phyloP scores from a whole-genome alignment of 2,797 vertebrate genomes.

The Myotis pilosus region DNA sequence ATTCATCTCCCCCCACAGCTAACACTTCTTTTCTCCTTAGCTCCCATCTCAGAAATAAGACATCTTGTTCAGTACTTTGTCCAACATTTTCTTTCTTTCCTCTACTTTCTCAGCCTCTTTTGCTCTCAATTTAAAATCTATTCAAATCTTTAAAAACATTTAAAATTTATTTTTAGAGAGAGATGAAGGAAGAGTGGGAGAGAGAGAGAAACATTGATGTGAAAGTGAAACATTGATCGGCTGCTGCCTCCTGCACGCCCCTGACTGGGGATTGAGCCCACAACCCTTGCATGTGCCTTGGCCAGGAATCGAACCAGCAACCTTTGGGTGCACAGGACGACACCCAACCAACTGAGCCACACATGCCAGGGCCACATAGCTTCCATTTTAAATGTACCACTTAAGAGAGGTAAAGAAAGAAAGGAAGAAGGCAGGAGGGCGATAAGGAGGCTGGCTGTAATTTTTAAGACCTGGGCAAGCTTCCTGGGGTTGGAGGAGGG shows the following conservation, averaged over 20 bases:
- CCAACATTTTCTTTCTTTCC: neutral
- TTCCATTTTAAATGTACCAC: neutral
- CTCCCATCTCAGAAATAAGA: neutral
- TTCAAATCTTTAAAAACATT: neutral
- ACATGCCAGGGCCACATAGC: neutral
- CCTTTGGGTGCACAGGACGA: no score
- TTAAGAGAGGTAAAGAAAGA: neutral
- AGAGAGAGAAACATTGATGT: neutral
- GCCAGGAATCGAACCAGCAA: no score
- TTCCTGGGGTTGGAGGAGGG: no score
- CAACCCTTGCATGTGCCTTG: no score
- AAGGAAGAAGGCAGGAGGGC: rapidly evolving
- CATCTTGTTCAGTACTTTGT: no score
- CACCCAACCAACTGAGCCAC: no score
- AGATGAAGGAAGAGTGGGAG: neutral
- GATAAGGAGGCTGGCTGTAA: neutral
- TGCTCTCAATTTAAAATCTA: neutral
- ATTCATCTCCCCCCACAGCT: neutral
- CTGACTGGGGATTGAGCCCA: no score
- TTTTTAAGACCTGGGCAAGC: neutral
- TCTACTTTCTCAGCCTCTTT: neutral
- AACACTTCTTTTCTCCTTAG: neutral
- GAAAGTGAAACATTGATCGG: neutral
- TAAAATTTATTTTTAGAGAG: neutral
- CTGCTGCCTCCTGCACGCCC: no score